Evolutionary conservation across 2,797 vertebrate species (phyloP).

Genomic region (Coranthus polyacanthus): DNA sequence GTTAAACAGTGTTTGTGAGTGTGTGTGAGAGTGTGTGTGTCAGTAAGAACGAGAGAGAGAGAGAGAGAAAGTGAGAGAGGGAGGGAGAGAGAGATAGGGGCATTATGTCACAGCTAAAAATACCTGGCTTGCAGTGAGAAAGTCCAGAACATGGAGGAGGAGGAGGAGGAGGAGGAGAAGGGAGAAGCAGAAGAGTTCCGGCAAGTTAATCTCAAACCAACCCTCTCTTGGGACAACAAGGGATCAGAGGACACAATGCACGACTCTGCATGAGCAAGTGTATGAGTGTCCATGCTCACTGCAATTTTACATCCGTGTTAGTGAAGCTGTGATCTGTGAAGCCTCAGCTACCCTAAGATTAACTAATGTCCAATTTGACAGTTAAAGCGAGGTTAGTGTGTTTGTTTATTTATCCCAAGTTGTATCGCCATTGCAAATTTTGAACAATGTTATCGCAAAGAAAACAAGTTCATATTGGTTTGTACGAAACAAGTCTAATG

Average conservation of each 20-base stretch:
- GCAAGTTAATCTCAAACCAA: conserved; percentile 65
- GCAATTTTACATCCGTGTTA: neutral
- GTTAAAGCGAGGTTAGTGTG: too few relatives aligned
- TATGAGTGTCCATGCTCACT: neutral
- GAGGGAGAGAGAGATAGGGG: conserved; percentile 50
- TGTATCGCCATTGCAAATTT: too few relatives aligned
- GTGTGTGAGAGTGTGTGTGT: neutral
- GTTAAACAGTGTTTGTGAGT: conserved; percentile 4
- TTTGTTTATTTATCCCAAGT: too few relatives aligned
- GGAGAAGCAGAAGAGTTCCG: conserved; percentile 52
- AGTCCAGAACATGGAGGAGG: conserved; percentile 68
- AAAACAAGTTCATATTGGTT: too few relatives aligned
- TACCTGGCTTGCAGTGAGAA: conserved; percentile 78
- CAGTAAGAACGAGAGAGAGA: conserved; percentile 13
- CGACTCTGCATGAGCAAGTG: neutral
- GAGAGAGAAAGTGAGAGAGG: conserved; percentile 5
- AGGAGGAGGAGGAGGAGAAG: neutral
- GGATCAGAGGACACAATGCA: conserved; percentile 54
- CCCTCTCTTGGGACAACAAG: conserved; percentile 43
- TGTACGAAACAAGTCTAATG: too few relatives aligned
- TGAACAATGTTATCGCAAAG: too few relatives aligned
- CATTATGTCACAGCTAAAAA: conserved; percentile 83
- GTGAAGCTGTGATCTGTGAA: too few relatives aligned
- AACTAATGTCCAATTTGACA: too few relatives aligned
- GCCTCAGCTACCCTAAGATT: too few relatives aligned